Percentiles rank a stretch among this genome's conserved stretches.
Conservation (phyloP, 2,113 vertebrate genomes). For the Hippolais icterina region DNA sequence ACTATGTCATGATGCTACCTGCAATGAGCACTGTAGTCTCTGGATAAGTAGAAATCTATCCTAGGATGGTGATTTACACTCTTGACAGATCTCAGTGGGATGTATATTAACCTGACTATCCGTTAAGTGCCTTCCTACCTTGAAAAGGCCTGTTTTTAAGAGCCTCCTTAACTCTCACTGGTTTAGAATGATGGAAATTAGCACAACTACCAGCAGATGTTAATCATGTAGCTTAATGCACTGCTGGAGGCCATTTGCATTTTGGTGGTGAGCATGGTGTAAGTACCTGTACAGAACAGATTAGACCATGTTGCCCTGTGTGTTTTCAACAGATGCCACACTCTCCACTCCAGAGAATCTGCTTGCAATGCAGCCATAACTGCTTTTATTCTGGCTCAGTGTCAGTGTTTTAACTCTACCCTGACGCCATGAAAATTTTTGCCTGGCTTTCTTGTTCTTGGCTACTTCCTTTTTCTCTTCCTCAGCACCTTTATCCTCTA, state of each 20-base stretch:
- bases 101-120: not conserved
- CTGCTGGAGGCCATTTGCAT: slow-evolving; percentile 44
- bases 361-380: not conserved
- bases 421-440: not conserved
- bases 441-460: not conserved
- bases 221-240: slow-evolving; percentile 58
- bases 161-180: slow-evolving; percentile 8
- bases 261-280: not conserved
- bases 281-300: slow-evolving; percentile 12
- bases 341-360: not conserved
- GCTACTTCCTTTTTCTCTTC: not conserved
- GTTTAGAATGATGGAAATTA: slow-evolving; percentile 35
- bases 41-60: slow-evolving; percentile 3
- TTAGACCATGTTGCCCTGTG: not conserved
- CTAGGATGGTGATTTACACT: slow-evolving; percentile 16
- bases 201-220: slow-evolving; percentile 42
- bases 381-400: not conserved
- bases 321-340: slow-evolving; percentile 14
- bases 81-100: slow-evolving; percentile 21
- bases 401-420: not conserved
- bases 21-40: not conserved
- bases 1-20: not conserved
- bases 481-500: not conserved
- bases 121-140: slow-evolving; percentile 3
- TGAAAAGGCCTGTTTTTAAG: slow-evolving; percentile 2